Conservation (phyloP, 2,797 vertebrate species). For the Anniella stebbinsi region DNA sequence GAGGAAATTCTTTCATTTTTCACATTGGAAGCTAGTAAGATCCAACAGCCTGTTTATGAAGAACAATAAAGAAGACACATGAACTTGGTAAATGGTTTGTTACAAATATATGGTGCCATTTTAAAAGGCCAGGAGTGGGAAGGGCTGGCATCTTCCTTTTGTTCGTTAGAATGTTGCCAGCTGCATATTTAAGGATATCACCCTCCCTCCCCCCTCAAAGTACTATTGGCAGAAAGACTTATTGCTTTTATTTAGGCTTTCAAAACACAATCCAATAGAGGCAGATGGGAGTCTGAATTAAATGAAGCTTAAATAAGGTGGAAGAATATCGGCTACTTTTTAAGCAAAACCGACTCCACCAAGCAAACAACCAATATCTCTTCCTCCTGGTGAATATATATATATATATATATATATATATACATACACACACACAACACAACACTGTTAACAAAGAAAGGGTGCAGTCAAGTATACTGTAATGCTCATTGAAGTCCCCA, state of each 20-base stretch:
- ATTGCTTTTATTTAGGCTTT: conserved; percentile 79
- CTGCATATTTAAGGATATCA: conserved; percentile 68
- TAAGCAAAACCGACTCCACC: conserved; percentile 58
- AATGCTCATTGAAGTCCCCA: conserved; percentile 11
- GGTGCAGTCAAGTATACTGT: neutral
- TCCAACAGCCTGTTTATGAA: conserved; percentile 84
- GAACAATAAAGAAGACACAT: conserved; percentile 85
- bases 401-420: conserved; percentile 50
- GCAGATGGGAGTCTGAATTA: conserved; percentile 75
- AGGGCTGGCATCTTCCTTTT: conserved; percentile 1
- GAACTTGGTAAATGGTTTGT: conserved; percentile 79
- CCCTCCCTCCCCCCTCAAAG: conserved; percentile 40
- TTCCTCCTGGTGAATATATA: conserved; percentile 51
- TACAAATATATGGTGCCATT: conserved; percentile 77
- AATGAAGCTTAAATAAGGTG: conserved; percentile 76
- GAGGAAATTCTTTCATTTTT: conserved; percentile 85
- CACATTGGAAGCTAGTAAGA: conserved; percentile 75
- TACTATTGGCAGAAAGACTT: conserved; percentile 70
- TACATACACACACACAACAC: conserved; percentile 40
- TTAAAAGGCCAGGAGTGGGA: conserved; percentile 69
- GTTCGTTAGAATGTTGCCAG: conserved; percentile 71
- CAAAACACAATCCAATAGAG: conserved; percentile 73
- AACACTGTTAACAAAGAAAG: conserved; percentile 29
- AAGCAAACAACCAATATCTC: conserved; percentile 60
- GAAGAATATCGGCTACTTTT: conserved; percentile 71